Conservation (phyloP, 2,113 vertebrate species). For the Pollimyrus isidori region DNA sequence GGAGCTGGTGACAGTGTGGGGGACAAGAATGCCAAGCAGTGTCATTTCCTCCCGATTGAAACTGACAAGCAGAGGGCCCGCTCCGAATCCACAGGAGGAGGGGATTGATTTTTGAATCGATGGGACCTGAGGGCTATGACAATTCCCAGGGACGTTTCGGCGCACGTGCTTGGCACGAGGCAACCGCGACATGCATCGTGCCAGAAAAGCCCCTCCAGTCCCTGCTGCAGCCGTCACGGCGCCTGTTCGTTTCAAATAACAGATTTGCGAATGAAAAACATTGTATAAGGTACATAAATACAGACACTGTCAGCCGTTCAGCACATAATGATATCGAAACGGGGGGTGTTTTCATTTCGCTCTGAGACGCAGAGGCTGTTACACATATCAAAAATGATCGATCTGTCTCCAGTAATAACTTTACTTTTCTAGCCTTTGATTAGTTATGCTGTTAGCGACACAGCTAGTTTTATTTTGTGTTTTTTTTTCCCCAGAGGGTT, state of each 20-base stretch:
- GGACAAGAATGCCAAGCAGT: not conserved
- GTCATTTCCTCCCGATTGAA: not conserved
- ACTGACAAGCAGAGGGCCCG: not conserved
- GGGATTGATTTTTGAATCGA: not conserved
- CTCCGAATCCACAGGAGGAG: not conserved
- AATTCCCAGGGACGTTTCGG: not conserved
- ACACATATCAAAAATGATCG: not conserved
- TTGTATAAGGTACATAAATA: not conserved
- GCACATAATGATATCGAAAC: not conserved
- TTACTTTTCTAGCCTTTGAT: not conserved
- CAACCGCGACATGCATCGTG: not conserved
- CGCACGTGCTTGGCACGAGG: not conserved
- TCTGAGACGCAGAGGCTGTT: not conserved
- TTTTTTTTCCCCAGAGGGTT: not conserved
- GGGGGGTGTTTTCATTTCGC: not conserved
- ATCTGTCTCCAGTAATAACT: not conserved
- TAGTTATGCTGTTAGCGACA: not conserved
- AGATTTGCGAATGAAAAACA: not conserved
- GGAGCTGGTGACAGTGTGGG: not conserved
- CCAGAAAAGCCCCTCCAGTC: not conserved
- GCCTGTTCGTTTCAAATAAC: not conserved
- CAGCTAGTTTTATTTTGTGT: not conserved
- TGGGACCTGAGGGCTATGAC: not conserved
- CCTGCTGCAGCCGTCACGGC: not conserved
- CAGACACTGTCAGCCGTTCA: not conserved